phyloP scores from a whole-genome alignment of 2,888 invertebrate species.

The Ischnus inquisitorius region DNA sequence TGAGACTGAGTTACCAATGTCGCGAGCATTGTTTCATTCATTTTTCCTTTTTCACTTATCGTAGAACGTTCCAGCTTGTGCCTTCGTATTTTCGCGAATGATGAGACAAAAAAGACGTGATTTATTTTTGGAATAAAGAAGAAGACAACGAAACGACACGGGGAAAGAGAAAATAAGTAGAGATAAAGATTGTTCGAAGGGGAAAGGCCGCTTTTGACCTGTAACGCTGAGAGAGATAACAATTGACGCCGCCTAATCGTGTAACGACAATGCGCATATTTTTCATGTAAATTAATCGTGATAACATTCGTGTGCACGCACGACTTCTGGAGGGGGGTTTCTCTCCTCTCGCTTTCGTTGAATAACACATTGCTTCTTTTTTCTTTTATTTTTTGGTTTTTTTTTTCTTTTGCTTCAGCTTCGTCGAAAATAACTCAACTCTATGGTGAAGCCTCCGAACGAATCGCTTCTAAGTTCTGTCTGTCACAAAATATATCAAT shows the following conservation, averaged over 20 bases:
- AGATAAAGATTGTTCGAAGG: neutral
- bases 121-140: slow-evolving; percentile 51
- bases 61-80: slow-evolving; percentile 50
- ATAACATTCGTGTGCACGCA: neutral
- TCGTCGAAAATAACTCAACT: slow-evolving; percentile 36
- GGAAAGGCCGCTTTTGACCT: slow-evolving; percentile 10
- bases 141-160: slow-evolving; percentile 8
- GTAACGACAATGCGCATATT: slow-evolving; percentile 6
- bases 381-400: slow-evolving; percentile 8
- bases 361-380: neutral
- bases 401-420: slow-evolving; percentile 22
- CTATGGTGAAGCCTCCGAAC: slow-evolving; percentile 1
- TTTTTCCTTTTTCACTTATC: slow-evolving; percentile 5
- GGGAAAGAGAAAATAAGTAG: neutral
- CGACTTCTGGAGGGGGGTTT: neutral
- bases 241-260: neutral
- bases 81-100: slow-evolving; percentile 60
- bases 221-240: neutral
- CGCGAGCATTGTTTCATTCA: neutral
- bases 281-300: slow-evolving; percentile 1
- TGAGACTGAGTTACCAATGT: slow-evolving; percentile 38
- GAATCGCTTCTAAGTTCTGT: slow-evolving; percentile 53
- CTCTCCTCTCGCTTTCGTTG: neutral
- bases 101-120: slow-evolving; percentile 32
- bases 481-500: slow-evolving; percentile 76